Base-by-base conservation (phyloP, 1,140 invertebrate genomes). In the Tigriopus japonicus region DNA sequence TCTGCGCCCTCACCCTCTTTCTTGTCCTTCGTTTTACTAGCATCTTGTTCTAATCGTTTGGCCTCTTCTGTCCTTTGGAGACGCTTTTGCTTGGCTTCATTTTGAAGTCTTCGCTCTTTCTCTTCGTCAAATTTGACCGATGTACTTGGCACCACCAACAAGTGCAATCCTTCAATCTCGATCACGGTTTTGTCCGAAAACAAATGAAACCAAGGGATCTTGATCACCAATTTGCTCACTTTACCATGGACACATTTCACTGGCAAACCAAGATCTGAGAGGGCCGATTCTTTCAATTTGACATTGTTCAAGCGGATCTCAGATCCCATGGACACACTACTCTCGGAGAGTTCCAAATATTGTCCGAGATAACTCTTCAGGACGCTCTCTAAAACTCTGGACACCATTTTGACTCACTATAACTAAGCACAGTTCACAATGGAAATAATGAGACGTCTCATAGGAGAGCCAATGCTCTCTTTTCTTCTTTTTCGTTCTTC, bases 161-260 rank as follows among this genome's bases (percentile, higher is more conserved):
- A 41, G 35, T 58, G 41, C n/a, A 58, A 41, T 3, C 55, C 55
- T 23, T 42, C 41, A 9, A 58, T 10, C 28, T 42, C 41, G n/a
- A 58, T 58, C n/a, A 28, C 17, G 6, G 52, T 54, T 7, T 17
- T n/a, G 14, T 28, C 24, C 3, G 52, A 41, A 35, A 35, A 58
- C 21, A 58, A 41, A 42, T 41, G 14, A 58, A 58, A 58, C 41
- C 41, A 58, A 14, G 41, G 24, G 40, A 42, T 58, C 42, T 58
- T 54, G 14, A 54, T 54, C 2, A 54, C 52, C 24, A 54, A 28
- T 24, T 54, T 54, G 17, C 15, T n/a, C 15, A 54, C 52, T 54
- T 54, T 54, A 6, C 52, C 52, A 54, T 54, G 52, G 23, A 54
- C 52, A 58, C 41, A 58, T 42, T 42, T 58, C n/a, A 58, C n/a